Percentiles rank a stretch among this genome's conserved stretches.
phyloP scores from a whole-genome alignment of 2,113 vertebrate species.

The Nannobrachium achirus region DNA sequence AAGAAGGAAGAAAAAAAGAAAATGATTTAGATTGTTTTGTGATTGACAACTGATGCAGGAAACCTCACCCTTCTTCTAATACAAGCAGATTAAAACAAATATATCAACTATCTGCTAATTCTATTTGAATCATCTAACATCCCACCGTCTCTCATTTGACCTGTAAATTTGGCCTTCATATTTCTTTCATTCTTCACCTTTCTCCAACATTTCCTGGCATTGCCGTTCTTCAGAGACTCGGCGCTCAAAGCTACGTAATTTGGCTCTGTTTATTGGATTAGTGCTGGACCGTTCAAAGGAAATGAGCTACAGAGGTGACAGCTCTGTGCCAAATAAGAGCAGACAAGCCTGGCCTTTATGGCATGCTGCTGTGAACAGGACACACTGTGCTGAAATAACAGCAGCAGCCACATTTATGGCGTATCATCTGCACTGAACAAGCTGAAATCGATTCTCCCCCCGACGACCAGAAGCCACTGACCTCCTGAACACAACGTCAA shows the following conservation, averaged over 20 bases:
- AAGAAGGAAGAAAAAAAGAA: neutral
- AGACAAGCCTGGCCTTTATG: conserved; percentile 34
- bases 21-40: neutral
- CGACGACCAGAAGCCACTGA: neutral
- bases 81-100: too few relatives aligned
- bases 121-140: neutral
- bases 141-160: neutral
- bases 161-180: neutral
- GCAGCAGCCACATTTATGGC: neutral
- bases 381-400: conserved; percentile 19
- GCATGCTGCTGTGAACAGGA: conserved; percentile 12
- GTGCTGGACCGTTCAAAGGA: conserved; percentile 42
- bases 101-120: neutral
- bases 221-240: neutral
- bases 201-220: too few relatives aligned
- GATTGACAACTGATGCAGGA: neutral
- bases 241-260: neutral
- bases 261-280: conserved; percentile 57
- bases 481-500: neutral
- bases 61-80: too few relatives aligned
- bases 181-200: neutral
- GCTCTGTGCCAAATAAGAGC: conserved; percentile 42
- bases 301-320: conserved; percentile 45
- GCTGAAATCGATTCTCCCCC: neutral
- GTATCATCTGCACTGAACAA: conserved; percentile 32